phyloP scores from a whole-genome alignment of 1,140 invertebrate genomes.

The Chymomyza costata region DNA sequence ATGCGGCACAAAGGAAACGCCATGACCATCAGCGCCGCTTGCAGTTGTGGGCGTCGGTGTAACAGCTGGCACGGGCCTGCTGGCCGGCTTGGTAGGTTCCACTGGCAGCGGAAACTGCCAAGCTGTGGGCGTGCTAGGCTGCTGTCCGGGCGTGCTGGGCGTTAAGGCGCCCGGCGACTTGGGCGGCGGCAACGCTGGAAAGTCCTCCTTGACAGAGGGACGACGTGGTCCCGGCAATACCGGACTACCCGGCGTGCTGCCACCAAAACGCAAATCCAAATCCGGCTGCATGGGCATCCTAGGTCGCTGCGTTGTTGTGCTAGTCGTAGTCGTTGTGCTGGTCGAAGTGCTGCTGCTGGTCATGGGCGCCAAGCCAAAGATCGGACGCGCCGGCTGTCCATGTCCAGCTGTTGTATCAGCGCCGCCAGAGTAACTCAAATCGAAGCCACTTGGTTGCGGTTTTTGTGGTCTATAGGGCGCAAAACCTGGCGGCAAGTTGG shows the following conservation, averaged over 20 bases:
- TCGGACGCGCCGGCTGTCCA: conserved; percentile 26
- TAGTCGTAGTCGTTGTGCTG: conserved; percentile 17
- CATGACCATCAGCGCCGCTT: conserved; percentile 6
- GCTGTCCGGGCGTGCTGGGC: conserved; percentile 4
- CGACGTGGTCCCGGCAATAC: conserved; percentile 48
- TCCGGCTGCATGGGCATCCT: conserved; percentile 19
- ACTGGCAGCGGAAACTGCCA: conserved; percentile 55
- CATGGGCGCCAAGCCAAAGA: conserved; percentile 36
- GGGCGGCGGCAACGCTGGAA: conserved; percentile 43
- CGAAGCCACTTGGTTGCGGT: conserved; percentile 58
- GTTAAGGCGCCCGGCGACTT: conserved; percentile 23
- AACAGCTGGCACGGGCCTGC: conserved; percentile 2
- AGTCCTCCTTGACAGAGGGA: conserved; percentile 60
- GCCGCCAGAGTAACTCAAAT: conserved; percentile 63
- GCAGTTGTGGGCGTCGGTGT: conserved; percentile 14
- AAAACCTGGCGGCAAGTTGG: conserved; percentile 58
- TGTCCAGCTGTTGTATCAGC: conserved; percentile 1
- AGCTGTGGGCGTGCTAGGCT: conserved; percentile 36
- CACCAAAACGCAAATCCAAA: conserved; percentile 47
- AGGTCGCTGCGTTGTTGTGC: conserved; percentile 40
- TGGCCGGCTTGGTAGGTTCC: conserved; percentile 23
- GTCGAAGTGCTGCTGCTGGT: conserved; percentile 17
- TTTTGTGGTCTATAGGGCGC: conserved; percentile 55
- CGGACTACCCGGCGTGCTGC: conserved; percentile 42
- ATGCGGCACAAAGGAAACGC: conserved; percentile 51